Conservation (phyloP, 2,113 vertebrate species). For the Sinocyclocheilus maitianheensis region DNA sequence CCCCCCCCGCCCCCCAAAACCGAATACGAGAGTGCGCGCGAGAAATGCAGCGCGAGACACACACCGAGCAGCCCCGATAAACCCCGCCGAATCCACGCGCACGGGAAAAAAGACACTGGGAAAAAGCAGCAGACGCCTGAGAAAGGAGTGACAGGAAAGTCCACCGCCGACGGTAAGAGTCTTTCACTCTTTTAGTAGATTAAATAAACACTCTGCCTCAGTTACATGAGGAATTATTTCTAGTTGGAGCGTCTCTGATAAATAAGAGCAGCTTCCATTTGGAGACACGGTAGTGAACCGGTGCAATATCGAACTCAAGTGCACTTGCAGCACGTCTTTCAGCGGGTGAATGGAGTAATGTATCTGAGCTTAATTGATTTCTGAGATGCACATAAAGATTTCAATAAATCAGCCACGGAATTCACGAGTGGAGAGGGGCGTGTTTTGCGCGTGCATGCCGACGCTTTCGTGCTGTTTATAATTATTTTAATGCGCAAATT, state of each 20-base stretch:
- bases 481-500: background rate
- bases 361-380: background rate
- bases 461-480: background rate
- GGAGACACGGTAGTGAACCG: constrained; percentile 42
- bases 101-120: constrained; percentile 65
- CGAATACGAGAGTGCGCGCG: constrained; percentile 69
- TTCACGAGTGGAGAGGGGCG: constrained; percentile 52
- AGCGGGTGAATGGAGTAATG: background rate
- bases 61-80: constrained; percentile 75
- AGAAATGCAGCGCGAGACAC: constrained; percentile 80
- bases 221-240: background rate
- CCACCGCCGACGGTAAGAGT: constrained; percentile 71
- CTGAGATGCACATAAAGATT: background rate
- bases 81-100: constrained; percentile 73
- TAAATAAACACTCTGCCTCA: background rate
- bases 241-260: constrained; percentile 13
- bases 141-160: constrained; percentile 64
- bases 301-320: background rate
- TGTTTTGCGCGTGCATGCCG: constrained; percentile 41
- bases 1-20: constrained; percentile 28
- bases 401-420: background rate
- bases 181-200: background rate
- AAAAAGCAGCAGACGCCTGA: constrained; percentile 59
- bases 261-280: constrained; percentile 25
- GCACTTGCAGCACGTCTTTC: background rate